Base-by-base conservation (phyloP, 2,797 vertebrate genomes). In the Aplochiton taeniatus region DNA sequence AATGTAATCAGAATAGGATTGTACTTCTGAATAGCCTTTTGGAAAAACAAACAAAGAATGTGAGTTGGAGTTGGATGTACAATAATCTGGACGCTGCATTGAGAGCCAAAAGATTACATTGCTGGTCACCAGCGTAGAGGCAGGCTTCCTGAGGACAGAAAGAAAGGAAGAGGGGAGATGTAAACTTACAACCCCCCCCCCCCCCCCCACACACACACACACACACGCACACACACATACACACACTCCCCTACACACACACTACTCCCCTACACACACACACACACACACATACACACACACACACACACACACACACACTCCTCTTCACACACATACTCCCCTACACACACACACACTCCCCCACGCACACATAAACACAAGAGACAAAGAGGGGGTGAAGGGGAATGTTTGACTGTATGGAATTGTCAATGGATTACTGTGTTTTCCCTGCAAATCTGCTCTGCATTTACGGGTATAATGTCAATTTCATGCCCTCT, bases 401-500 rank as follows among this genome's bases (percentile, higher is more conserved):
- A 49, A 44, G 51, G 56, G 57, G 42, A 13, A 71, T 74, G 79
- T 82, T 83, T 80, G 80, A 78, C 80, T 90, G 85, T 66, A 72
- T 74, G 76, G 74, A 83, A 82, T 75, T 83, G 83, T 84, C 83
- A 68, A 70, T 76, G 79, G 83, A 85, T 90, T 90, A 82, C 74
- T 82, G 72, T 83, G 78, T 88, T 90, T 90, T 86, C 73, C 59
- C 75, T 80, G 65, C 79, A 88, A 89, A 89, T 88, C 72, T 68
- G 69, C 65, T 13, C 54, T 56, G 76, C 66, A 79, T 90, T 90
- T 88, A 84, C 83, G 80, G 83, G 82, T 81, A 83, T 85, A 88
- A 90, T 86, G 84, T 87, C 87, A 90, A 90, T 90, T 92, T 91
- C 84, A 89, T 88, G 86, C 81, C 71, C 78, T 72, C 69, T 83